Base-by-base conservation (phyloP, 2,888 invertebrate species). In the Drosophila buzzatii region DNA sequence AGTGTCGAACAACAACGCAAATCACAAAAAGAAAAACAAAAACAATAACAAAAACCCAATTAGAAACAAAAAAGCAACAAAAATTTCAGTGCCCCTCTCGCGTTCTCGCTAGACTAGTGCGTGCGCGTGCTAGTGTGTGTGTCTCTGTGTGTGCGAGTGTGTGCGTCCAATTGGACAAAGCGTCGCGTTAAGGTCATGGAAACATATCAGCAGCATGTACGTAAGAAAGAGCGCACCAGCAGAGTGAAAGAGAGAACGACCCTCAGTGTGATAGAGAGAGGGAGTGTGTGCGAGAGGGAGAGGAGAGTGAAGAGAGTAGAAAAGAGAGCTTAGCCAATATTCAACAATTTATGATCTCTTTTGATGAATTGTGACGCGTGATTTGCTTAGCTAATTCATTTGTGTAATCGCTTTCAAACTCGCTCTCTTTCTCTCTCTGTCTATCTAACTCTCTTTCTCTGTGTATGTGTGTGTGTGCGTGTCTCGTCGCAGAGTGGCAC, bases 161-260 rank as follows among this genome's bases (percentile, higher is more conserved):
- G 57, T 27, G 59, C 41, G 31, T 68, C 56, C 73, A 73, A 56
- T 64, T 78, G 59, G 73, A 56, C 42, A 49, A 61, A 58, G 69
- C 79, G 60, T 64, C 64, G 73, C 72, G 76, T 77, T 87, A 89
- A 88, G 88, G 88, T 88, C 88, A 88, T 83, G 89, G 89, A 87
- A 83, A 85, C 78, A 70, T 86, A 82, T 81, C 72, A 73, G 53
- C 74, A 78, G 67, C 73, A 81, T 81, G 84, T 84, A 78, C 70
- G 81, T 80, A 72, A 68, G 49, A 58, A 57, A 66, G 62, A 59
- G 57, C 55, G 35, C 27, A 14, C 20, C 44, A 57, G 9, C 42
- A 44, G n/a, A 23, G 10, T 53, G 39, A 39, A 53, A 27, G 37
- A 31, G 47, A 27, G 42, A 66, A 59, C 35, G 55, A 33, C 31